Evolutionary conservation across 2,888 invertebrate genomes (phyloP), one percentile per base, ranked within the genome.

Genomic region (Caenorhabditis doughertyi): DNA sequence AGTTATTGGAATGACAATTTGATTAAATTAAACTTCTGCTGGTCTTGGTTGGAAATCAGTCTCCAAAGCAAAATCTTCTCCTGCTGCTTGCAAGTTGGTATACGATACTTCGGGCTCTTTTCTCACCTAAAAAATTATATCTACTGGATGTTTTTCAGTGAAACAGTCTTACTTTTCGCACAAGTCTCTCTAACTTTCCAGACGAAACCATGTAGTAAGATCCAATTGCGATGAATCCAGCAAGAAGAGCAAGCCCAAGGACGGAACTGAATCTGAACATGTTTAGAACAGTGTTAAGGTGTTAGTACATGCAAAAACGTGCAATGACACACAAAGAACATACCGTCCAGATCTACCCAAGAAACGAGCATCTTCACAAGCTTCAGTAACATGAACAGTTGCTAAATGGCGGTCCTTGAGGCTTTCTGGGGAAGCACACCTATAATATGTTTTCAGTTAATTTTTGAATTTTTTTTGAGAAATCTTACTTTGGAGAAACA

Each of bases 1-100:
- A 39, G 16, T 39, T 13, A 39, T 3, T 39, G 5, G 9, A 11
- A 39, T 47, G n/a, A 7, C 27, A 32, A n/a, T 16, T 44, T 76
- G 11, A 76, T 39, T 13, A 3, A 13, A 72, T 77, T 83, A 86
- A 29, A 86, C 86, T 68, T 86, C 85, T 18, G 83, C 85, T 25
- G 86, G 84, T 72, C 85, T 64, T 55, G 87, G 82, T 42, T 87
- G 81, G 67, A 85, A 87, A 32, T 87, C 84, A 3, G 47, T 16
- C 51, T 85, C 84, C 64, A 86, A 44, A 7, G 67, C 70, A 9
- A 79, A 67, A 29, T 82, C 81, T 25, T 86, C 85, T 76, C 84
- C 47, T 53, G 55, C 44, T 53, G 68, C 44, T 73, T 55, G 56
- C 39, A 87, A 55, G 53, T 87, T 86, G 23, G 84, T 74, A 65